phyloP scores from a whole-genome alignment of 2,888 invertebrate species.

The Luperina testacea region DNA sequence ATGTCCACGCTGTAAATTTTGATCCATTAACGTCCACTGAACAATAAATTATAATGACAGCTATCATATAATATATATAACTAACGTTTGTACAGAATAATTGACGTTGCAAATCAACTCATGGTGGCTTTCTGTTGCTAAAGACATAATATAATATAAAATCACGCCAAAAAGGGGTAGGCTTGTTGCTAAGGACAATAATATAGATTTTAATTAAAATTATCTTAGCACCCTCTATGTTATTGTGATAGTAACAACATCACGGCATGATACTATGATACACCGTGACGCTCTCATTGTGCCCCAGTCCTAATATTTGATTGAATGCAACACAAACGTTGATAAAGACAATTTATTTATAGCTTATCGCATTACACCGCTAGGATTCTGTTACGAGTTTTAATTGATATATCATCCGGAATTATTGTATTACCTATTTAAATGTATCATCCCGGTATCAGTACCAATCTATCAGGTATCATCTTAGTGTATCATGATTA shows the following conservation, averaged over 20 bases:
- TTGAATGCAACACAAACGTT: conserved; percentile 17
- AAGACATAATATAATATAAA: neutral
- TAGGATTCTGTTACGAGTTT: conserved; percentile 26
- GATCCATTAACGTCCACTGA: neutral
- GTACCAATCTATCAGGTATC: conserved; percentile 15
- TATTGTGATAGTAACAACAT: neutral
- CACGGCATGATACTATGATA: conserved; percentile 19
- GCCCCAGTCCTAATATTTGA: conserved; percentile 22
- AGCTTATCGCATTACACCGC: neutral
- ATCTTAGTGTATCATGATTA: neutral
- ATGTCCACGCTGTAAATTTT: conserved; percentile 2
- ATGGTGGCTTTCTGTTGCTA: neutral
- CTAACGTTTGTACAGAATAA: neutral
- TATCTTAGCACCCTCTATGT: neutral
- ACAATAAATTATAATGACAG: neutral
- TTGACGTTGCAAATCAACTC: neutral
- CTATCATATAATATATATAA: neutral
- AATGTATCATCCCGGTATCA: conserved; percentile 5
- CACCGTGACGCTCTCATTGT: conserved; percentile 32
- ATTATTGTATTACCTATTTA: conserved; percentile 25
- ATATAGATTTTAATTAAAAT: neutral
- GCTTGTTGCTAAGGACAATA: neutral
- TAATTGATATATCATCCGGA: conserved; percentile 37
- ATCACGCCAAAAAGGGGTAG: neutral
- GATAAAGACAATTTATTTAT: conserved; percentile 33